A percentile compares a stretch with the other conserved stretches of the same genome.
Evolutionary conservation across 2,888 invertebrate species (phyloP).

Genomic region (Morinoia aosen): DNA sequence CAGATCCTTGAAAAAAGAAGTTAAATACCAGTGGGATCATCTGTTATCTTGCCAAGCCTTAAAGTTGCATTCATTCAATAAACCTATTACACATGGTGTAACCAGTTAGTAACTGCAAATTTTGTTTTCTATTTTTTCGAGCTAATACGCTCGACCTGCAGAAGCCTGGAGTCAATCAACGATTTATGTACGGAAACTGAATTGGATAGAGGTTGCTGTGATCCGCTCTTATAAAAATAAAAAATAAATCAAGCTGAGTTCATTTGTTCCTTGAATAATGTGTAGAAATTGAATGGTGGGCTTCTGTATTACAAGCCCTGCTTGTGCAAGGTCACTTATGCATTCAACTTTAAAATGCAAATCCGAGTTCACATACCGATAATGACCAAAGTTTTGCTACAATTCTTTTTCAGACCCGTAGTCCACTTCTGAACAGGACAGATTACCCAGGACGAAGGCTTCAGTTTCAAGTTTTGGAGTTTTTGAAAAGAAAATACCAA

Average conservation of each 20-base stretch:
- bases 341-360: neutral
- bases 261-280: neutral
- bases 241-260: neutral
- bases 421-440: neutral
- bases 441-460: neutral
- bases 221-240: neutral
- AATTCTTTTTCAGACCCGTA: no score
- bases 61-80: neutral
- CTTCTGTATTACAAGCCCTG: neutral
- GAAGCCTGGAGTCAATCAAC: neutral
- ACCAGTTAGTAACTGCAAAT: neutral
- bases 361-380: no score
- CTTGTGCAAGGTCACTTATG: no score
- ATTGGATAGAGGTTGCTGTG: neutral
- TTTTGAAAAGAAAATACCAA: neutral
- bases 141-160: neutral
- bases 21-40: neutral
- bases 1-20: no score
- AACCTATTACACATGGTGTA: neutral
- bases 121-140: neutral
- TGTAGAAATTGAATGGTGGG: neutral
- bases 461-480: neutral
- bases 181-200: neutral
- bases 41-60: neutral
- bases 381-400: no score